Conservation (phyloP, 2,113 vertebrate genomes). For the Alligator sinensis region DNA sequence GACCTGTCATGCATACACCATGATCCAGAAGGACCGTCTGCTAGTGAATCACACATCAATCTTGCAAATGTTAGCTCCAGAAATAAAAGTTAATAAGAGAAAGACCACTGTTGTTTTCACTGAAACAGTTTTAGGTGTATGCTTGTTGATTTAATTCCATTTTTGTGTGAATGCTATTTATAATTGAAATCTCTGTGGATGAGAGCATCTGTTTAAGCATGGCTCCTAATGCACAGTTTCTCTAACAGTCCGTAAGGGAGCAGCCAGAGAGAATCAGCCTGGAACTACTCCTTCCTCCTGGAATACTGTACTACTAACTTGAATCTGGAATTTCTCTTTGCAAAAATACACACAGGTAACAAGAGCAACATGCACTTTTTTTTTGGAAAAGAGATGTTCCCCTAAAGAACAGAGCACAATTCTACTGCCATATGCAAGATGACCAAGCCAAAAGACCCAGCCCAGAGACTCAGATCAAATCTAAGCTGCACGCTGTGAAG, state of each 20-base stretch:
- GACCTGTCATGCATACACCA: no score
- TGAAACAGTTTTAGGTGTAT: not conserved
- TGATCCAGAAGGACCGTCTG: no score
- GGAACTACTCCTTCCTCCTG: not conserved
- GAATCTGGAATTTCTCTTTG: not conserved
- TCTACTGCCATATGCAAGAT: not conserved
- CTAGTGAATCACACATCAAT: no score
- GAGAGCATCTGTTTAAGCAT: not conserved
- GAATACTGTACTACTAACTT: not conserved
- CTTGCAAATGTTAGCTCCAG: not conserved
- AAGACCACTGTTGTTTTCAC: not conserved
- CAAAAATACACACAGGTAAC: no score
- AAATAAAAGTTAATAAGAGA: not conserved
- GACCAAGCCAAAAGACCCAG: not conserved
- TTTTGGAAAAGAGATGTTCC: not conserved
- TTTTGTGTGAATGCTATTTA: not conserved
- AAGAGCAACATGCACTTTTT: not conserved
- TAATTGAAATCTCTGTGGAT: not conserved
- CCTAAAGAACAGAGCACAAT: not conserved
- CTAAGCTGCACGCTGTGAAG: not conserved
- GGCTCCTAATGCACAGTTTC: not conserved
- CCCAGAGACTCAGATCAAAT: not conserved
- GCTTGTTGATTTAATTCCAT: not conserved
- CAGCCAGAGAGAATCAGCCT: not conserved
- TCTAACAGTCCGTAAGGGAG: not conserved